phyloP scores from a whole-genome alignment of 37 sponge, comb jelly and placozoan genomes.

The Petrosia ficiformis region DNA sequence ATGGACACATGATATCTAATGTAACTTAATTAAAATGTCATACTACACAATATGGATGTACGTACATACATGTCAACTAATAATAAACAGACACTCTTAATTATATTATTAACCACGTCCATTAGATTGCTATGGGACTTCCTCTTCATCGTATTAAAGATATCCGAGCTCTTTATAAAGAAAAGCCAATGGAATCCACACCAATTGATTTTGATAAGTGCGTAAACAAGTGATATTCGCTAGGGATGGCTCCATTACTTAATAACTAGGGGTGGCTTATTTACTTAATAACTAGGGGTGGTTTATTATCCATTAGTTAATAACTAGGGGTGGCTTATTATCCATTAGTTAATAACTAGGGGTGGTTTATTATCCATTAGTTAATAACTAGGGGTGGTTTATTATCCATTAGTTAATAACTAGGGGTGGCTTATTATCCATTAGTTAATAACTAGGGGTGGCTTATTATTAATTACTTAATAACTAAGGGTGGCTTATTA shows the following conservation, averaged over 20 bases:
- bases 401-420: neutral
- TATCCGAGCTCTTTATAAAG: slow-evolving; percentile 80
- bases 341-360: too few species aligned
- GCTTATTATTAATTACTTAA: neutral
- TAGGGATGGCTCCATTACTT: neutral
- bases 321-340: neutral
- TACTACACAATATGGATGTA: too few species aligned
- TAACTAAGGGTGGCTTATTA: too few species aligned
- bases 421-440: too few species aligned
- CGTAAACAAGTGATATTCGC: neutral
- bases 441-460: neutral
- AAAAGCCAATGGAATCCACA: slow-evolving; percentile 62
- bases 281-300: too few species aligned
- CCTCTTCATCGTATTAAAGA: slow-evolving; percentile 93
- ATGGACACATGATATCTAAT: too few species aligned
- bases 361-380: neutral
- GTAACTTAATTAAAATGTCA: too few species aligned
- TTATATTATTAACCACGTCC: too few species aligned
- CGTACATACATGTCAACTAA: neutral
- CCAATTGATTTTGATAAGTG: slow-evolving; percentile 85
- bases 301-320: neutral
- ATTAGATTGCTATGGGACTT: slow-evolving; percentile 93
- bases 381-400: neutral
- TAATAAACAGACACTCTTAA: neutral
- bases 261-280: neutral